Evolutionary conservation across 1,140 invertebrate species (phyloP).

Genomic region (Saxidomus purpurata): DNA sequence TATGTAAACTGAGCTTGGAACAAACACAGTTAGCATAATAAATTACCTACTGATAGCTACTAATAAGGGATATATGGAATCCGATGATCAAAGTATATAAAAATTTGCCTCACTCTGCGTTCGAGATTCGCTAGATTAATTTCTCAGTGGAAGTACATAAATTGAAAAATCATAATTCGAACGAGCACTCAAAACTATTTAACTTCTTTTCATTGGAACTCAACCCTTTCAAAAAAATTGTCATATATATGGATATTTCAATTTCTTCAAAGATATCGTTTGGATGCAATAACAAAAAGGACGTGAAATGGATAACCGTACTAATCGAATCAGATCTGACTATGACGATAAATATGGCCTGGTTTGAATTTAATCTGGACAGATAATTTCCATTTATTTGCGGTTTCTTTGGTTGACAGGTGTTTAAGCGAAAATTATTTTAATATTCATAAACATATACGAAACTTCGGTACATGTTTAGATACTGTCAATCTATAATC

Average conservation of each 20-base stretch:
- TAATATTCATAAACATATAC: not conserved
- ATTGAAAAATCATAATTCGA: not conserved
- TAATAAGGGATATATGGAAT: not conserved
- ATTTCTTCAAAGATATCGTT: not conserved
- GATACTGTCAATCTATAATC: not conserved
- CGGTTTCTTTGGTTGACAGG: slow-evolving; percentile 10
- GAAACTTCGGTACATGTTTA: not conserved
- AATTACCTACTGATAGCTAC: not conserved
- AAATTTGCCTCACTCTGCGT: not conserved
- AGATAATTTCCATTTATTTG: slow-evolving; percentile 23
- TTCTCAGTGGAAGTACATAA: slow-evolving; percentile 1
- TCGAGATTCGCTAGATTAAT: not conserved
- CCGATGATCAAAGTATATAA: slow-evolving; percentile 3
- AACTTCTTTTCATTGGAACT: slow-evolving; percentile 21
- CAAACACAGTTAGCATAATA: too few relatives aligned
- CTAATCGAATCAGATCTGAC: not conserved
- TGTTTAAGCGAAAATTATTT: not conserved
- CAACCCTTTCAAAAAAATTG: slow-evolving; percentile 8
- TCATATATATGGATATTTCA: not conserved
- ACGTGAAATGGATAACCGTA: not conserved
- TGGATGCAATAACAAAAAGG: not conserved
- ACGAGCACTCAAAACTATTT: slow-evolving; percentile 25
- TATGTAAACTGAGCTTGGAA: too few relatives aligned
- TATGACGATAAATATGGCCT: not conserved
- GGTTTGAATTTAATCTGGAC: not conserved